phyloP scores from a whole-genome alignment of 2,113 vertebrate genomes.

The Camelus bactrianus region DNA sequence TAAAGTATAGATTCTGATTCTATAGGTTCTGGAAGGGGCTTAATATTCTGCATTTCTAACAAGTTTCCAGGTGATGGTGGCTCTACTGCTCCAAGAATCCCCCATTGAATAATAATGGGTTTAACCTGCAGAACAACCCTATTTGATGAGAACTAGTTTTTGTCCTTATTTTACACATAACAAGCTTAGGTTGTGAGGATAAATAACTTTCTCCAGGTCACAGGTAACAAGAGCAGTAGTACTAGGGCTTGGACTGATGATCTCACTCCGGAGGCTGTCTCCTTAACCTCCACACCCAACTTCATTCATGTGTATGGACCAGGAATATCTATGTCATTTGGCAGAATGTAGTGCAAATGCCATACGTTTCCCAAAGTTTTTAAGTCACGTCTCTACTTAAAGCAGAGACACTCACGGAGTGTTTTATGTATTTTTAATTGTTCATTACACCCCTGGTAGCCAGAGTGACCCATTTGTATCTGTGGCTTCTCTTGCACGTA shows the following conservation, averaged over 20 bases:
- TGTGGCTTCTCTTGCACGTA: background rate
- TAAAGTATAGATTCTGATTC: background rate
- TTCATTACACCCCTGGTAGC: background rate
- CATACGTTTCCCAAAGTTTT: background rate
- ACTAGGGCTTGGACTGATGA: no score
- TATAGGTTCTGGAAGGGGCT: background rate
- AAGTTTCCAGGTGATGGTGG: background rate
- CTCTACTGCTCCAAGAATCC: background rate
- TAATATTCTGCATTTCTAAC: background rate
- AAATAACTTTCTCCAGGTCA: background rate
- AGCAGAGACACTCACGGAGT: background rate
- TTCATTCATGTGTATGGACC: background rate
- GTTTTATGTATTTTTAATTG: conserved; percentile 13
- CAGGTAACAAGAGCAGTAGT: background rate
- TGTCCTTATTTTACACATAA: background rate
- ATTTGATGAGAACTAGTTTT: background rate
- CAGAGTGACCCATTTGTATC: background rate
- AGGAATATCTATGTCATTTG: background rate
- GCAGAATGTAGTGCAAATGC: background rate
- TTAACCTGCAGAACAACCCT: background rate
- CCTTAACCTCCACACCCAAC: background rate
- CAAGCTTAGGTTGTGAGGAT: background rate
- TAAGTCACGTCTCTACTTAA: background rate
- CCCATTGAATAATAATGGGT: background rate
- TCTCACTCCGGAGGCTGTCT: background rate